Evolutionary conservation across 2,113 vertebrate genomes (phyloP).

Genomic region (Catagonus wagneri): DNA sequence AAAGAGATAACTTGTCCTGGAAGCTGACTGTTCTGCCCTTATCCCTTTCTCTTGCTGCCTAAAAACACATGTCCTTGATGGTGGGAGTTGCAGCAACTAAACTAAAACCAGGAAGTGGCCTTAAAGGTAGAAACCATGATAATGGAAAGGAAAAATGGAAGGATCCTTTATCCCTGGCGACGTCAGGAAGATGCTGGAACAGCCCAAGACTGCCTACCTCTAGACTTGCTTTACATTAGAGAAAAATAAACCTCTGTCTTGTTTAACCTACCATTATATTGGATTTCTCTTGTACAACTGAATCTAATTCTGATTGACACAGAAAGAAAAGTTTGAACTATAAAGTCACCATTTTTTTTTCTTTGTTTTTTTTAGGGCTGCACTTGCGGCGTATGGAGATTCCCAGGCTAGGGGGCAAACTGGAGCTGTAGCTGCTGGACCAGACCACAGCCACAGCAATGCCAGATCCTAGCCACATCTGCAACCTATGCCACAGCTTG

Average conservation of each 20-base stretch:
- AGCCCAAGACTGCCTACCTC: not conserved
- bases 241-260: constrained; percentile 7
- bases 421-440: too few relatives aligned
- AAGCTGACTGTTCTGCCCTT: not conserved
- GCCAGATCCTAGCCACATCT: too few relatives aligned
- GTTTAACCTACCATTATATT: not conserved
- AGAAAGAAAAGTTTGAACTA: constrained; percentile 49
- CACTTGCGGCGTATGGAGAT: too few relatives aligned
- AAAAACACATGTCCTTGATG: not conserved
- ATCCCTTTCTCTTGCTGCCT: not conserved
- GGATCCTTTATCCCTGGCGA: not conserved
- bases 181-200: too few relatives aligned
- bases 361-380: too few relatives aligned
- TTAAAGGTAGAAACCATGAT: not conserved
- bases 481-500: too few relatives aligned
- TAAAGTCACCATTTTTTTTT: constrained; percentile 35
- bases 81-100: not conserved
- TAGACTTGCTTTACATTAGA: not conserved
- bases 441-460: too few relatives aligned
- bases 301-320: not conserved
- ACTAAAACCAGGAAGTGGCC: not conserved
- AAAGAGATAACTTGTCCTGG: not conserved
- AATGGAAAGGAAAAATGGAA: not conserved
- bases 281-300: not conserved
- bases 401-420: too few relatives aligned